Percentiles rank a stretch among this genome's conserved stretches.
phyloP scores from a whole-genome alignment of 2,888 invertebrate species.

The Cheilosia vernalis region DNA sequence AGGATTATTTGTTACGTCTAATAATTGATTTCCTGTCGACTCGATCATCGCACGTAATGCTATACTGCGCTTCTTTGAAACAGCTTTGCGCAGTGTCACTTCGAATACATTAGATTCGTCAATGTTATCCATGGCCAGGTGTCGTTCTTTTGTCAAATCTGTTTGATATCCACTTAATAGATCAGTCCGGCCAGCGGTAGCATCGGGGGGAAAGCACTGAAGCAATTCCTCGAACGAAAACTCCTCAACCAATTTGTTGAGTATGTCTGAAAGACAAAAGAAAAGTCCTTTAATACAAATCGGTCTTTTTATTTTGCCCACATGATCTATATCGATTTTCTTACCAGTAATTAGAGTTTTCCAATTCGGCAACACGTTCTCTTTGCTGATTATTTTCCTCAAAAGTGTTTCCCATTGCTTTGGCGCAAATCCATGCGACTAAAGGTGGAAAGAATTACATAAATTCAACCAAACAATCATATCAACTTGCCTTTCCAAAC shows the following conservation, averaged over 20 bases:
- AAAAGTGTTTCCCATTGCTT: constrained; percentile 82
- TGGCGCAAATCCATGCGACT: constrained; percentile 82
- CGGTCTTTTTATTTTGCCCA: too few species aligned
- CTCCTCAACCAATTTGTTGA: constrained; percentile 81
- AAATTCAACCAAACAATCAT: background rate
- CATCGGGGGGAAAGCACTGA: constrained; percentile 82
- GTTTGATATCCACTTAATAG: constrained; percentile 51
- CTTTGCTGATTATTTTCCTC: constrained; percentile 81
- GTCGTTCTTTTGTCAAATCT: constrained; percentile 52
- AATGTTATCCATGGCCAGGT: constrained; percentile 81
- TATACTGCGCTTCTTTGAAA: constrained; percentile 86
- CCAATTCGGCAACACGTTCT: constrained; percentile 81
- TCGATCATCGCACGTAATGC: constrained; percentile 86
- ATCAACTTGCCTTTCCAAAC: constrained; percentile 86
- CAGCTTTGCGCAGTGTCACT: constrained; percentile 82
- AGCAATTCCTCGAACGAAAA: constrained; percentile 81
- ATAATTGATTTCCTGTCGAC: constrained; percentile 86
- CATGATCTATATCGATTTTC: too few species aligned
- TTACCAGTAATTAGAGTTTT: constrained; percentile 80
- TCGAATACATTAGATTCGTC: constrained; percentile 83
- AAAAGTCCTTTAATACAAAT: too few species aligned
- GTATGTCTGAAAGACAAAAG: constrained; percentile 78
- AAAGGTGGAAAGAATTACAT: constrained; percentile 27
- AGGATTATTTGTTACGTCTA: constrained; percentile 82
- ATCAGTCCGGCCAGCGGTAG: constrained; percentile 79